Percentiles rank a stretch among this genome's conserved stretches.
These are phyloP conservation scores for Leptothorax acervorum DNA, from an alignment of 2,888 invertebrate species.

Conservation along the genomic window DNA sequence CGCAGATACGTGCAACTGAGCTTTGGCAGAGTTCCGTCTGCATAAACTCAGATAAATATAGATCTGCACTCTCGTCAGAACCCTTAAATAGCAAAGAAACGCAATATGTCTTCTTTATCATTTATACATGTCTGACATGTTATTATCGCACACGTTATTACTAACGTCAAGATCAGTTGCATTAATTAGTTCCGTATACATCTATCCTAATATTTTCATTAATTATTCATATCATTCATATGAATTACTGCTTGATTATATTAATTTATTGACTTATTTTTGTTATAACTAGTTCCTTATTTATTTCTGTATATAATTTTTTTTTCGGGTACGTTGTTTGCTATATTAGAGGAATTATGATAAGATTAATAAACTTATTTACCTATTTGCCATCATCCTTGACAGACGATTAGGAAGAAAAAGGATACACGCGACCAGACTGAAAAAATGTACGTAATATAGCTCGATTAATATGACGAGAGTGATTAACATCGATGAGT, in stretches of 20 bases:
- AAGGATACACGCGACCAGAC: not conserved
- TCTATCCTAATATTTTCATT: not conserved
- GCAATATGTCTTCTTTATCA: not conserved
- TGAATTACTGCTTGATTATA: not conserved
- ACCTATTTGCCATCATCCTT: constrained; percentile 5
- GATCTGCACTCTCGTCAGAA: not conserved
- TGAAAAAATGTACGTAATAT: constrained; percentile 10
- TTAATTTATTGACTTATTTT: not conserved
- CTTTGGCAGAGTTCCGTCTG: constrained; percentile 5
- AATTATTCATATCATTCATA: not conserved
- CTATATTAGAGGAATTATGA: not conserved
- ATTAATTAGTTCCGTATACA: not conserved
- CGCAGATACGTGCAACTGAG: not conserved
- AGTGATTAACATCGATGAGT: constrained; percentile 49
- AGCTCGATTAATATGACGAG: not conserved
- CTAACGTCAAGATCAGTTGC: not conserved
- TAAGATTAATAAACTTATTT: constrained; percentile 14
- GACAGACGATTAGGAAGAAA: not conserved
- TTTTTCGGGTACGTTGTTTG: not conserved
- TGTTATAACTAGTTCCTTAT: not conserved
- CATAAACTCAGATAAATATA: constrained; percentile 3
- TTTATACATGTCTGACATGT: not conserved
- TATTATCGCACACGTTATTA: not conserved
- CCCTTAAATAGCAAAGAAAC: not conserved
- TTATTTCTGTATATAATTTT: constrained; percentile 8